Conservation (phyloP, 2,113 vertebrate genomes). For the Leiothrix lutea region DNA sequence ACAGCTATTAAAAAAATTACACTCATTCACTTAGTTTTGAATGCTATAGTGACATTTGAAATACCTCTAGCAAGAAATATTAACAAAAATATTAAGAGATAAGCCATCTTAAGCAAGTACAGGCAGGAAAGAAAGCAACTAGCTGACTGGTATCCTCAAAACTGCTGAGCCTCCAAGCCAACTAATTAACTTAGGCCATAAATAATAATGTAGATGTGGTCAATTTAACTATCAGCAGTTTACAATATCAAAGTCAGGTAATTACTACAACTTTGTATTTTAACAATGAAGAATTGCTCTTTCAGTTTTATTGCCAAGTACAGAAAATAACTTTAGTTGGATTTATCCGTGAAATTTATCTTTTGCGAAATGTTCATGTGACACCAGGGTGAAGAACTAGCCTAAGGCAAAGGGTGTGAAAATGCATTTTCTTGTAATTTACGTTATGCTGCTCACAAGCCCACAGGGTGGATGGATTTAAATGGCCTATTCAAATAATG, state of each 20-base stretch:
- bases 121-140: neutral
- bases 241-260: slow-evolving; percentile 11
- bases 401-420: neutral
- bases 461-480: neutral
- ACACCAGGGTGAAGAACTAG: neutral
- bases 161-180: neutral
- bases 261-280: neutral
- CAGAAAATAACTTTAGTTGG: neutral
- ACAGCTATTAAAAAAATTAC: neutral
- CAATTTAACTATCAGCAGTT: slow-evolving; percentile 17
- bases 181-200: slow-evolving; percentile 4
- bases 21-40: neutral
- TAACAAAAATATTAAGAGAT: neutral
- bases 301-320: neutral
- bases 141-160: neutral
- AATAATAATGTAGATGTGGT: neutral
- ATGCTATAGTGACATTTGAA: neutral
- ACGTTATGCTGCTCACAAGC: neutral
- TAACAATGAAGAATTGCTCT: neutral
- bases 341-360: neutral
- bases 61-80: neutral
- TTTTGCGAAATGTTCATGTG: neutral
- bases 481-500: neutral
- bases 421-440: slow-evolving; percentile 6
- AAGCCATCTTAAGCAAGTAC: neutral